Base-by-base conservation (phyloP, 2,113 vertebrate species). In the Hipposideros armiger region DNA sequence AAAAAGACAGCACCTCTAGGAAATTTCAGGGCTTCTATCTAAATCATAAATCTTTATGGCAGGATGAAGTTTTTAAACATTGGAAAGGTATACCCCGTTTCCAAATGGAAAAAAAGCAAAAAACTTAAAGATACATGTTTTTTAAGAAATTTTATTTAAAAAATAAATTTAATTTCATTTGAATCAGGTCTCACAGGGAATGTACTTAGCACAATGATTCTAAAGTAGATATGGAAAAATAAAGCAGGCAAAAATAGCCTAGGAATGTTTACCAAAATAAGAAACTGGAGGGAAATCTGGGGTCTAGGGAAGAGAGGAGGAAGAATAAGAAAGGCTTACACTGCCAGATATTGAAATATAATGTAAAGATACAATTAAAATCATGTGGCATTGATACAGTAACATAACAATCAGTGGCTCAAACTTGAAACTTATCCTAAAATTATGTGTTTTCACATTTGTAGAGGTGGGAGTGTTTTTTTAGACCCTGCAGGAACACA, bases 71-170 rank as follows among this genome's bases (percentile, higher is more conserved):
- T 80, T 92, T 91, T 11, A 64, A 90, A 94, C 92, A 36, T 4
- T 89, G 26, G 32, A 52, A 73, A 90, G 13, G 4, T 80, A 32
- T 11, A 45, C 1, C 7, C 52, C 56, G 26, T 86, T 92, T 69
- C 56, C 85, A 16, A 84, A 32, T 67, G 62, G 42, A 89, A 94
- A 56, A 54, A 94, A 56, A 36, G 42, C 85, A 94, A 56, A 54
- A 82, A 6, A 81, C 47, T 83, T 81, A 69, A 95, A 93, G 28
- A 70, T 24, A 78, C 2, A 15, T 86, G 11, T 36, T 85, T 66
- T 80, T 80, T 67, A 77, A 47, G 9, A 47, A 47, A 47, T 72
- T 91, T 94, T 82, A 90, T 66, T 92, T 85, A 15, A 76, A 94
- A 94, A 64, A n/a, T 69, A 42, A 78, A 95, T 40, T 30, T 73